Conservation (phyloP, 2,888 invertebrate genomes). For the Gymnosoma rotundatum region DNA sequence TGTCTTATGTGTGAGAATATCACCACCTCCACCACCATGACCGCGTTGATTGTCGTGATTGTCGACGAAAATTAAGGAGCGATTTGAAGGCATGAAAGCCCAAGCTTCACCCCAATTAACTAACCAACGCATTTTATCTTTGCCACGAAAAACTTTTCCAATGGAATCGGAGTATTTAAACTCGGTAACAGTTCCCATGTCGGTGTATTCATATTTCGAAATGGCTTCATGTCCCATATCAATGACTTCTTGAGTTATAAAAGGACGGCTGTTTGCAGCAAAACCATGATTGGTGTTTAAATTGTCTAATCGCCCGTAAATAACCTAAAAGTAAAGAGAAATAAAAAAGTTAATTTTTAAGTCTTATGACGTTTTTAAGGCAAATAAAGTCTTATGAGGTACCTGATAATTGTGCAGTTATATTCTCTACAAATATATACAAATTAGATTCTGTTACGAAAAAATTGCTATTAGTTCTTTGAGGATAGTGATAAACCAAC, state of each 20-base stretch:
- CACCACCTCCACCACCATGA: constrained; percentile 85
- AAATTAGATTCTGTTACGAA: no score
- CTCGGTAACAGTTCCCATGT: constrained; percentile 88
- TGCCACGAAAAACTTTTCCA: constrained; percentile 84
- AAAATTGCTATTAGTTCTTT: no score
- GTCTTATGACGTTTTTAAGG: no score
- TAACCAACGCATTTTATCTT: constrained; percentile 86
- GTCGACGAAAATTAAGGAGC: constrained; percentile 91
- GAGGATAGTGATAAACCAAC: no score
- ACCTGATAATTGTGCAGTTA: no score
- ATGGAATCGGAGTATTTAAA: constrained; percentile 84
- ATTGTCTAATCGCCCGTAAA: constrained; percentile 85
- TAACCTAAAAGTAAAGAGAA: constrained; percentile 62
- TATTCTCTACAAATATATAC: no score
- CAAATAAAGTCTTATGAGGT: no score
- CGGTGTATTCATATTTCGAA: constrained; percentile 83
- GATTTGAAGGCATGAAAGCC: constrained; percentile 85
- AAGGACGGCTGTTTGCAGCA: constrained; percentile 85
- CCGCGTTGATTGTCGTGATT: constrained; percentile 96
- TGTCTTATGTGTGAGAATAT: constrained; percentile 87
- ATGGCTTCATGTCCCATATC: constrained; percentile 85
- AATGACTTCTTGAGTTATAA: constrained; percentile 90
- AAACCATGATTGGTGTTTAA: constrained; percentile 87
- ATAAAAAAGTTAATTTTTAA: background rate
- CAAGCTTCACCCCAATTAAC: constrained; percentile 87